Evolutionary conservation across 2,797 vertebrate genomes (phyloP).

Genomic region (Pseudotriccus pelzelni): DNA sequence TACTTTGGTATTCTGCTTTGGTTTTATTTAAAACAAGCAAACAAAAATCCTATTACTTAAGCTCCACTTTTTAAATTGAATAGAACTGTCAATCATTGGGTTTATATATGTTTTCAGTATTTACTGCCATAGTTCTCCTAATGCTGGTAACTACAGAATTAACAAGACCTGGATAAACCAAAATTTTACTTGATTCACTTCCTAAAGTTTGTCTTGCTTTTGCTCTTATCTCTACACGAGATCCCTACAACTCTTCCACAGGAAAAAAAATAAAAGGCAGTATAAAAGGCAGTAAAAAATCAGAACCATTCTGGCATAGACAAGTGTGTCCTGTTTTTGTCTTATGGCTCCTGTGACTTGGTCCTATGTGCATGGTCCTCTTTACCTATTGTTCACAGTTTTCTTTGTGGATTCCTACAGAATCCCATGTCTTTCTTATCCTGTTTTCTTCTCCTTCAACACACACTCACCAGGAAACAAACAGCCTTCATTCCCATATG

Average conservation of each 20-base stretch:
- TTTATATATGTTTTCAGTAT: neutral
- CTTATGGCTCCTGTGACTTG: neutral
- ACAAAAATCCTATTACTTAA: constrained; percentile 1
- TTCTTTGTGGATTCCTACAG: neutral
- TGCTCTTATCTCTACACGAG: neutral
- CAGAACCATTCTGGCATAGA: neutral
- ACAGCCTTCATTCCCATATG: neutral
- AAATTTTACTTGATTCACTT: neutral
- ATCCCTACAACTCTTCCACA: neutral
- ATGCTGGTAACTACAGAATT: neutral
- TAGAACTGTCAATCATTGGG: neutral
- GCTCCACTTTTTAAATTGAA: neutral
- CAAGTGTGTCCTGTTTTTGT: neutral
- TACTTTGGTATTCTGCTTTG: neutral
- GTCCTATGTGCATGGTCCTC: neutral
- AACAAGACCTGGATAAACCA: neutral
- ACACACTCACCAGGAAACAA: neutral
- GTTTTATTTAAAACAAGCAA: constrained; percentile 16
- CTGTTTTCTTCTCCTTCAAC: neutral
- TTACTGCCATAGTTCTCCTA: neutral
- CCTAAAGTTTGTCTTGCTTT: neutral
- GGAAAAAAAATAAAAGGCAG: neutral
- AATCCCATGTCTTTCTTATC: neutral
- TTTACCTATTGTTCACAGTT: neutral
- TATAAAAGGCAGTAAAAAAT: neutral